Evolutionary conservation across 1,140 invertebrate genomes (phyloP).

Genomic region (Whitmania pigra): DNA sequence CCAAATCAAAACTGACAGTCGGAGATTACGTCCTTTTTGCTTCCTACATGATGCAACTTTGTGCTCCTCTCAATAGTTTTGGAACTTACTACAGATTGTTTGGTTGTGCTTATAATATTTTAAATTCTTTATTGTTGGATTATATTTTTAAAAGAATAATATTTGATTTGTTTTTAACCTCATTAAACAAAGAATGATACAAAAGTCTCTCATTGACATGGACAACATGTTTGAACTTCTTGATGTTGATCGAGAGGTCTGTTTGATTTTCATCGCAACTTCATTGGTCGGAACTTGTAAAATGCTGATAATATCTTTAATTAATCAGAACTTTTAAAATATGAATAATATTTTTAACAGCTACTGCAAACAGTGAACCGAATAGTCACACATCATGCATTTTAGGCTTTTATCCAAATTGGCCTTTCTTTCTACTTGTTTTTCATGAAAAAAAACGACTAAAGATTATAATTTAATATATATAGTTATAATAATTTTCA

Average conservation of each 20-base stretch:
- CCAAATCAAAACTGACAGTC: constrained; percentile 59
- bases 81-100: constrained; percentile 83
- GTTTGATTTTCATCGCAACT: constrained; percentile 35
- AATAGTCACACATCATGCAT: neutral
- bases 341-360: neutral
- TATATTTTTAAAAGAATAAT: too few species aligned
- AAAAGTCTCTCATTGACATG: constrained; percentile 90
- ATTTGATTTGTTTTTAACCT: too few species aligned
- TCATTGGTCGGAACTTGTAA: neutral
- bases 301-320: neutral
- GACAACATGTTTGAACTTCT: constrained; percentile 92
- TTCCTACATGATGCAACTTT: constrained; percentile 88
- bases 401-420: neutral
- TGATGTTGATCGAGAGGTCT: constrained; percentile 65
- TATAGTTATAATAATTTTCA: constrained; percentile 4
- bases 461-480: neutral
- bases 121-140: too few species aligned
- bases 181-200: constrained; percentile 58
- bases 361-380: neutral
- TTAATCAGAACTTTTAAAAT: neutral
- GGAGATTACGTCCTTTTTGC: constrained; percentile 90
- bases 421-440: neutral
- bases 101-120: neutral
- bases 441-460: neutral
- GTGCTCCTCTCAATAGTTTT: constrained; percentile 88